Evolutionary conservation across 1,140 invertebrate genomes (phyloP), one percentile per base, ranked within the genome.

Genomic region (Microvelia longipes): DNA sequence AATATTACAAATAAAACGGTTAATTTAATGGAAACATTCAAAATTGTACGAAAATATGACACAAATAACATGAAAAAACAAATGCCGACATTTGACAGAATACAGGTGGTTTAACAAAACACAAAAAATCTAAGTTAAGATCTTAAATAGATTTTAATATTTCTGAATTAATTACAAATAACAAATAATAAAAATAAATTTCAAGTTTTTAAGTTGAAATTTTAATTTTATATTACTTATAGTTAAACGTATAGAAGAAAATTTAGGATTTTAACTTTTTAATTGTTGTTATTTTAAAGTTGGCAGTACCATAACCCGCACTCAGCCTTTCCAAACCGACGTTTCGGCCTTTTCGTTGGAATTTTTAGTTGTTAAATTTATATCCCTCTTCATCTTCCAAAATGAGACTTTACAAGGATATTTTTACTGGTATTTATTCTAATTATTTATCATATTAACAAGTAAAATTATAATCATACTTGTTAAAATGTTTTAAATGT

Each of bases 351-450:
- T 50, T 50, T 50, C 35, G 35, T 50, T 50, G 35, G 35, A 50
- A 50, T 50, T 50, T 19, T 19, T 5, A 50, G 19, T 50, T 50
- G 35, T 50, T 50, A 50, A 64, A 19, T 25, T 64, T 62, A 63
- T 50, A 70, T 73, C 70, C 69, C 69, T 70, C 62, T 71, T 29
- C 69, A 88, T 88, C 87, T 84, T 85, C 79, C 81, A 93, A 84
- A 83, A 96, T 97, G 94, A 94, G 85, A 80, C 93, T 97, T 82
- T 96, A 88, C 85, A 96, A 96, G 83, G 93, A 96, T 85, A 86
- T 93, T 83, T 89, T 96, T 80, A 92, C 90, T 72, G 91, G 92
- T 94, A 86, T 85, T 79, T 80, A 70, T 63, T 25, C 2, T 14
- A 24, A 25, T 66, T n/a, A 29, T n/a, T 65, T 27, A 25, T 70